A percentile compares a stretch with the other conserved stretches of the same genome.
Conservation (phyloP, 2,113 vertebrate genomes). For the Engraulis encrasicolus region DNA sequence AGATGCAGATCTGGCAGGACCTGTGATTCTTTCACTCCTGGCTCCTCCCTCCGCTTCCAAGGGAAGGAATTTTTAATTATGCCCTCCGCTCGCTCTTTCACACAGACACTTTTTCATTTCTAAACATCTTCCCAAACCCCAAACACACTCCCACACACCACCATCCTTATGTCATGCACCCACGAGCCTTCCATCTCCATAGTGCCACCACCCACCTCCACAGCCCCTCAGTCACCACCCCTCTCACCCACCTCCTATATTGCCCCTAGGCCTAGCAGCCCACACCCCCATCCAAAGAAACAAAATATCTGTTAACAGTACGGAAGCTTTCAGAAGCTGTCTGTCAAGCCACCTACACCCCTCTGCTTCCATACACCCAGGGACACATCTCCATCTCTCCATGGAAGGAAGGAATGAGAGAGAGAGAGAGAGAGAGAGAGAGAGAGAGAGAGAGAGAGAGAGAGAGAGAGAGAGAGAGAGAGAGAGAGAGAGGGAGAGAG, state of each 20-base stretch:
- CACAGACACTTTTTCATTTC: slow-evolving; percentile 35
- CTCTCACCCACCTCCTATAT: too few relatives aligned
- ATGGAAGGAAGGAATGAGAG: not conserved
- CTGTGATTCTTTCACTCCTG: slow-evolving; percentile 63
- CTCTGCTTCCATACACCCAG: not conserved
- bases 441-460: not conserved
- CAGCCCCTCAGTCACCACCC: slow-evolving; percentile 37
- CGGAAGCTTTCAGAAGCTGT: not conserved
- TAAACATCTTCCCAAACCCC: too few relatives aligned
- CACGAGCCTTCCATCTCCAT: not conserved
- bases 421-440: not conserved
- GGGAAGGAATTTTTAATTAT: slow-evolving; percentile 83
- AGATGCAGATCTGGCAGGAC: slow-evolving; percentile 52
- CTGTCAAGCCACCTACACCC: not conserved
- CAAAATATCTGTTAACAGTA: not conserved
- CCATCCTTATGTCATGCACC: not conserved
- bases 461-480: not conserved
- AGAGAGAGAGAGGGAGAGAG: not conserved
- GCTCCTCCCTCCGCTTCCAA: not conserved
- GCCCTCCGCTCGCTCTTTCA: slow-evolving; percentile 62
- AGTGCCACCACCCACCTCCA: slow-evolving; percentile 57
- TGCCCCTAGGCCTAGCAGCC: too few relatives aligned
- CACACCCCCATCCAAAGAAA: too few relatives aligned
- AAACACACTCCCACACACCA: not conserved
- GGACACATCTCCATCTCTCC: not conserved